Evolutionary conservation across 1,140 invertebrate genomes (phyloP).

Genomic region (Onthophagus taurus): DNA sequence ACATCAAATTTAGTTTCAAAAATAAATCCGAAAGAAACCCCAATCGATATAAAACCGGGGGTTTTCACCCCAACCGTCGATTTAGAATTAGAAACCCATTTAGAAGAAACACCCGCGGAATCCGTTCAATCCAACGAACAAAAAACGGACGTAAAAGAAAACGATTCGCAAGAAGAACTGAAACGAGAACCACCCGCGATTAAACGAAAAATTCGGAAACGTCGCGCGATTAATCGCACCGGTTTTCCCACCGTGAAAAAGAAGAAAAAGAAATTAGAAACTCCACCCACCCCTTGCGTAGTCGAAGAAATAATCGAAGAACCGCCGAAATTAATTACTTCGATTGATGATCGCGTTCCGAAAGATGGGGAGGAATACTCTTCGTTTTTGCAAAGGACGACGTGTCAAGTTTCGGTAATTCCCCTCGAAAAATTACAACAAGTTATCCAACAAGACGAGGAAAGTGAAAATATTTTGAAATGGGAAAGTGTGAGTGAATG

Average conservation of each 20-base stretch:
- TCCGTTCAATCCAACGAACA: slow-evolving; percentile 12
- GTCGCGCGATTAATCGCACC: slow-evolving; percentile 72
- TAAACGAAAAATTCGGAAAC: slow-evolving; percentile 59
- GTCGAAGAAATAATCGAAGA: slow-evolving; percentile 6
- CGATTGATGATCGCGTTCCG: slow-evolving; percentile 51
- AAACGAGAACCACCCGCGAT: not conserved
- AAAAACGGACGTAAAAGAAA: slow-evolving; percentile 15
- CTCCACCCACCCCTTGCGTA: slow-evolving; percentile 9
- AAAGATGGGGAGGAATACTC: slow-evolving; percentile 52
- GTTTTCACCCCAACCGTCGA: slow-evolving; percentile 54
- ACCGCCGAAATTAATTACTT: not conserved
- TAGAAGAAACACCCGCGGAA: slow-evolving; percentile 9
- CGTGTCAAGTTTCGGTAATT: slow-evolving; percentile 42
- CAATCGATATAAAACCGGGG: slow-evolving; percentile 43
- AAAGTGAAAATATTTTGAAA: slow-evolving; percentile 3
- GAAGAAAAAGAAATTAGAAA: slow-evolving; percentile 62
- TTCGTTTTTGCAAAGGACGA: slow-evolving; percentile 49
- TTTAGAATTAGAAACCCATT: slow-evolving; percentile 49
- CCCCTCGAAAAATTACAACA: slow-evolving; percentile 48
- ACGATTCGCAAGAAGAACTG: slow-evolving; percentile 1
- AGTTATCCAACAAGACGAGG: slow-evolving; percentile 15
- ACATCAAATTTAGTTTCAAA: slow-evolving; percentile 45
- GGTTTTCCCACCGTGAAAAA: slow-evolving; percentile 81
- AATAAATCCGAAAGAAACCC: slow-evolving; percentile 35
- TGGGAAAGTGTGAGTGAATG: slow-evolving; percentile 49